Evolutionary conservation across 2,797 vertebrate genomes (phyloP).

Genomic region (Thalassophryne amazonica): DNA sequence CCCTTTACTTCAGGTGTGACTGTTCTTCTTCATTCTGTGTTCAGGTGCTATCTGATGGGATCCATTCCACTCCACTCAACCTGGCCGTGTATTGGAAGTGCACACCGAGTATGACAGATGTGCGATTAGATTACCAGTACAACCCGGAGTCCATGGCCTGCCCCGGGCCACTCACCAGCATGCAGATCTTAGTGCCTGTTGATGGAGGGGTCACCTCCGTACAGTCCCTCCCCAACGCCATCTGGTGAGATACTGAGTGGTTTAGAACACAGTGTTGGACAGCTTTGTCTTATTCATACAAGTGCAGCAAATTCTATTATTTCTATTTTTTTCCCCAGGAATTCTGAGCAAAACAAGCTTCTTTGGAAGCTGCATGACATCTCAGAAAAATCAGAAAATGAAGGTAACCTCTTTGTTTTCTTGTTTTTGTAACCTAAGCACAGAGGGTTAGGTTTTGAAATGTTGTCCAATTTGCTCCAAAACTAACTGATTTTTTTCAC

Average conservation of each 20-base stretch:
- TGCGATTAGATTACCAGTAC: slow-evolving; percentile 94
- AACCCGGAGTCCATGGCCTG: slow-evolving; percentile 92
- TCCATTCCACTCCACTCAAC: slow-evolving; percentile 95
- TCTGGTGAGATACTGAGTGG: slow-evolving; percentile 80
- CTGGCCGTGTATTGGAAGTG: slow-evolving; percentile 98
- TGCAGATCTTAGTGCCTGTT: slow-evolving; percentile 92
- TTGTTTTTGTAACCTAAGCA: too few species aligned
- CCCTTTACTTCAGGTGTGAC: not conserved
- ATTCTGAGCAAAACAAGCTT: slow-evolving; percentile 92
- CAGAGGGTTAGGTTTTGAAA: too few species aligned
- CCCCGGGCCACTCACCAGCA: slow-evolving; percentile 83
- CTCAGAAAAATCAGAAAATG: slow-evolving; percentile 96
- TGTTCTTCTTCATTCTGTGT: slow-evolving; percentile 14
- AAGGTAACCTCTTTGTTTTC: slow-evolving; percentile 82
- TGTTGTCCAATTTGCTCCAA: too few species aligned
- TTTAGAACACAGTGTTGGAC: not conserved
- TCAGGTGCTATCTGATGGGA: slow-evolving; percentile 93
- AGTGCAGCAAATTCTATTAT: not conserved
- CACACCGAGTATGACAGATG: slow-evolving; percentile 84
- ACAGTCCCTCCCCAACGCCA: slow-evolving; percentile 90
- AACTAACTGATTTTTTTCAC: too few species aligned
- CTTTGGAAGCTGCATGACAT: slow-evolving; percentile 93
- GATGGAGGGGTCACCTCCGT: slow-evolving; percentile 91
- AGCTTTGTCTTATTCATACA: not conserved
- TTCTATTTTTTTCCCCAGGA: slow-evolving; percentile 78